Conservation (phyloP, 1,140 invertebrate species). For the Brachionus plicatilis region DNA sequence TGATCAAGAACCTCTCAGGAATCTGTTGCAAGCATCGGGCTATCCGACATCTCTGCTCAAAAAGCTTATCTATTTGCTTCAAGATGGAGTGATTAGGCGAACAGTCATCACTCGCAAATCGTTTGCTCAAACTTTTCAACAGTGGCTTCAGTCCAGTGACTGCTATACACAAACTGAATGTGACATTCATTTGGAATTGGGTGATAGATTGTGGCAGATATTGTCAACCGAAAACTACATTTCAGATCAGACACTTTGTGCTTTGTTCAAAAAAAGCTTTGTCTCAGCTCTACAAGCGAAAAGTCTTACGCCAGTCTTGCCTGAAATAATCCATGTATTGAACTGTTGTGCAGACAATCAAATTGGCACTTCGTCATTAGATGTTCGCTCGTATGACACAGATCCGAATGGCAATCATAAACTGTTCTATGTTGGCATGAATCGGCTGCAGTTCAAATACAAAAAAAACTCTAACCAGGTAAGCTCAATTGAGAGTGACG, state of each 20-base stretch:
- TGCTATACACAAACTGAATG: not conserved
- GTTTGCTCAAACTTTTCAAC: not conserved
- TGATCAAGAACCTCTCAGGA: not conserved
- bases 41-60: not conserved
- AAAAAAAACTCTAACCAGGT: not conserved
- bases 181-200: not conserved
- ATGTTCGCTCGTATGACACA: not conserved
- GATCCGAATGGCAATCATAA: constrained; percentile 9
- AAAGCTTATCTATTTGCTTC: not conserved
- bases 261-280: constrained; percentile 2
- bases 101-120: not conserved
- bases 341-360: not conserved
- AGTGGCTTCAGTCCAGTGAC: not conserved
- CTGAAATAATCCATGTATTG: not conserved
- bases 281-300: not conserved
- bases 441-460: not conserved
- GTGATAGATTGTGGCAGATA: not conserved
- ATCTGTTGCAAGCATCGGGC: not conserved
- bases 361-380: not conserved
- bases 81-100: not conserved
- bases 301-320: not conserved
- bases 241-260: not conserved
- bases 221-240: not conserved
- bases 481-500: not conserved
- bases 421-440: not conserved